Evolutionary conservation across 2,888 invertebrate species (phyloP), one percentile per base, ranked within the genome.

Genomic region (Nasonovia ribisnigri): DNA sequence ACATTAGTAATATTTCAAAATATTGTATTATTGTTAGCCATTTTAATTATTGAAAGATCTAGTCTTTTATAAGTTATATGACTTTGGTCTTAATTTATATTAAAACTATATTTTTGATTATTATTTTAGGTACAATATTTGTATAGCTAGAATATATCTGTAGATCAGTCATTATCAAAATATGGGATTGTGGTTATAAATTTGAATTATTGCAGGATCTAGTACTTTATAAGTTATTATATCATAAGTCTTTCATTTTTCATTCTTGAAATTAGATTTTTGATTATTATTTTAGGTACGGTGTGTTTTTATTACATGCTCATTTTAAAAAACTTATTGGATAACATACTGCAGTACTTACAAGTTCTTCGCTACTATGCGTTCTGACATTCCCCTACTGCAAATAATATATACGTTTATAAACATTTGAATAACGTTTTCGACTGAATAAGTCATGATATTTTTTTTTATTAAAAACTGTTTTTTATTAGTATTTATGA

Each of bases 391-490:
- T 77, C 36, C 6, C 6, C 20, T 77, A 2, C 20, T 36, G 36
- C 2, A 36, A 36, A 77, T 77, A 36, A 36, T 77, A 20, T 20
- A 36, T 77, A n/a, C 2, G 16, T 86, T 29, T 86, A 43, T 77
- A 46, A 51, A 42, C 24, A 88, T 88, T 54, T 36, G 36, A 88
- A 88, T 51, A 88, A 88, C 3, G 36, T 24, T 88, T 51, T 20
- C 10, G 24, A 51, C 88, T 16, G 4, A 51, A 36, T 36, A 36
- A 88, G 88, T 51, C 8, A 51, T 36, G 26, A 36, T 88, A 51
- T 48, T 46, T 88, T 48, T 46, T 88, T 51, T 88, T 88, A 88
- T 54, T 88, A 51, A 88, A 51, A 88, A 88, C 54, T 88, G 36
- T 88, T 51, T 51, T 88, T 36, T 36, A 88, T 51, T 88, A 51